Evolutionary conservation across 2,113 vertebrate genomes (phyloP), one percentile per base, ranked within the genome.

Genomic region (Hoplias malabaricus): DNA sequence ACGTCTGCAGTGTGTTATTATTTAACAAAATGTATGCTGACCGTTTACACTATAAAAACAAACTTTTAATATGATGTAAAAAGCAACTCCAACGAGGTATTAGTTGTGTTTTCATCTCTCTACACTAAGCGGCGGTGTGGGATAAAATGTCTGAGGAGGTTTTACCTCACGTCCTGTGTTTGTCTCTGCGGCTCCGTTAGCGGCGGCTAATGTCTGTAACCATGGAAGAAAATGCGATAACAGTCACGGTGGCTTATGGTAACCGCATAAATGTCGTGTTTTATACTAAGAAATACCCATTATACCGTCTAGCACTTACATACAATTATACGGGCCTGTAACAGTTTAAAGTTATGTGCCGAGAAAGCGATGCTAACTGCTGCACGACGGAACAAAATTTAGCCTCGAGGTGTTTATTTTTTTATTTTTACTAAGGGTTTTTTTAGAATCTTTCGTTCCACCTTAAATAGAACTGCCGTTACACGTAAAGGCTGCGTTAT

Each of bases 211-310:
- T 12, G 50, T n/a, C 50, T 69, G 9, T 19, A 29, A 82, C 85
- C 54, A 93, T 93, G 92, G 88, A 90, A 31, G 84, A 54, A 9
- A 83, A 87, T 69, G 79, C 86, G n/a, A 48, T 92, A 13, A 91
- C 90, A 66, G 84, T 93, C 82, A 93, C 87, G 74, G 92, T 93
- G 67, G 84, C 90, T 61, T 90, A 92, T 86, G 92, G 93, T 93
- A 93, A 90, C 69, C 9, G 66, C 33, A 13, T n/a, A 14, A n/a
- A 40, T 71, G 27, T 4, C 14, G 3, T 31, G 27, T 69, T 59
- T 75, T 8, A 42, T 34, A 11, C 13, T 19, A 40, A n/a, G 13
- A n/a, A 1, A 16, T 7, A 33, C 0, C 38, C 42, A 11, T 29
- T 42, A 4, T 61, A 25, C 14, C 14, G 40, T 72, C 16, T 1